These are phyloP conservation scores for Erpetoichthys calabaricus DNA, from an alignment of 2,797 vertebrate genomes.

Conservation along the genomic window DNA sequence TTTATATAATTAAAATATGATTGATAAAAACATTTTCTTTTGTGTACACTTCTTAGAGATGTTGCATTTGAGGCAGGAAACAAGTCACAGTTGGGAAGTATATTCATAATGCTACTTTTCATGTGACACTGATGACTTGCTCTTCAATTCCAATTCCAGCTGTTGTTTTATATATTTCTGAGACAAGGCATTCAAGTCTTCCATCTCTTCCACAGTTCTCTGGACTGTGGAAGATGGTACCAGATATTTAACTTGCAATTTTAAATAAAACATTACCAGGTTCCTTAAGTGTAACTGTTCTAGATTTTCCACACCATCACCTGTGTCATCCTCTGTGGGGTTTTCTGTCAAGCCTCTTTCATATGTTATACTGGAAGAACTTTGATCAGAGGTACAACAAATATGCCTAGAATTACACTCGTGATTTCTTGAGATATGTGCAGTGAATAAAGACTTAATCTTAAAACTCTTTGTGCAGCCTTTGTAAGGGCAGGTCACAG, in stretches of 20 bases:
- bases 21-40: constrained; percentile 17
- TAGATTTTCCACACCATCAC: constrained; percentile 12
- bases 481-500: no score
- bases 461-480: no score
- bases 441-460: no score
- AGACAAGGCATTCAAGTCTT: constrained; percentile 14
- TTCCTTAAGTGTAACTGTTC: constrained; percentile 20
- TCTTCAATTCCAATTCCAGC: constrained; percentile 6
- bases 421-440: constrained; percentile 15
- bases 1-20: constrained; percentile 18
- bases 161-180: constrained; percentile 12
- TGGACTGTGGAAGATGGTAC: constrained; percentile 14
- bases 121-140: constrained; percentile 7
- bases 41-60: constrained; percentile 10
- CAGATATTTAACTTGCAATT: constrained; percentile 15
- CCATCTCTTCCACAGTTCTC: constrained; percentile 19
- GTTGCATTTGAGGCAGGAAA: constrained; percentile 13
- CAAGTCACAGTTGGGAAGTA: constrained; percentile 14
- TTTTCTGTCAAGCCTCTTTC: constrained; percentile 10
- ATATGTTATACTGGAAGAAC: constrained; percentile 8
- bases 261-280: constrained; percentile 19
- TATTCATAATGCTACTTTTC: constrained; percentile 12
- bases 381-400: no score
- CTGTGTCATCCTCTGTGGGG: constrained; percentile 13
- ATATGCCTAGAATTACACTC: constrained; percentile 8